Evolutionary conservation across 2,113 vertebrate genomes (phyloP).

Genomic region (Eidolon helvum): DNA sequence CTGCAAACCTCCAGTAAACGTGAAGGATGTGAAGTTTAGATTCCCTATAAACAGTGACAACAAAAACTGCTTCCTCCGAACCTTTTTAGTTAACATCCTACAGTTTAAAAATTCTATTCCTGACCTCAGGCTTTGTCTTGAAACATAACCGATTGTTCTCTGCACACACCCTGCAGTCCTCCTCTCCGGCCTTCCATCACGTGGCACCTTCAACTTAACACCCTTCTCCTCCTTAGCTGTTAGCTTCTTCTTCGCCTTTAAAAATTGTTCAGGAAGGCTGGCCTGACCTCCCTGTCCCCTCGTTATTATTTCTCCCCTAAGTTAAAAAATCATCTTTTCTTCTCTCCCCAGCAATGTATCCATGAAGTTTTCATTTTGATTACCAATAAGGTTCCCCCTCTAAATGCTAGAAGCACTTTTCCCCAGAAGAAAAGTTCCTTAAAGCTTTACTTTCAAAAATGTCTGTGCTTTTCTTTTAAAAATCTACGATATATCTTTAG

Average conservation of each 20-base stretch:
- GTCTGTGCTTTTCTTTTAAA: not conserved
- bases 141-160: not conserved
- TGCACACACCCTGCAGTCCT: too few species aligned
- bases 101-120: not conserved
- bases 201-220: rapidly evolving
- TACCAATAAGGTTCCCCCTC: not conserved
- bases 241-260: not conserved
- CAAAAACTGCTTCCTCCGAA: not conserved
- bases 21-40: not conserved
- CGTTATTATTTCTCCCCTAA: too few species aligned
- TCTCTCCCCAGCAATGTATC: not conserved
- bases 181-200: not conserved
- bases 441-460: not conserved
- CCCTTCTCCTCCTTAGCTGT: not conserved
- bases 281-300: not conserved
- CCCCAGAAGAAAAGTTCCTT: not conserved
- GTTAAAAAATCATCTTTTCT: not conserved
- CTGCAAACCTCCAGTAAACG: not conserved
- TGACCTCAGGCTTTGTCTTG: not conserved
- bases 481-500: not conserved
- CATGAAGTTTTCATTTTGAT: not conserved
- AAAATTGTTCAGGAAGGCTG: not conserved
- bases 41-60: not conserved
- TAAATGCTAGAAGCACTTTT: not conserved
- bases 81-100: not conserved